Base-by-base conservation (phyloP, 2,888 invertebrate genomes). In the Leucania comma region DNA sequence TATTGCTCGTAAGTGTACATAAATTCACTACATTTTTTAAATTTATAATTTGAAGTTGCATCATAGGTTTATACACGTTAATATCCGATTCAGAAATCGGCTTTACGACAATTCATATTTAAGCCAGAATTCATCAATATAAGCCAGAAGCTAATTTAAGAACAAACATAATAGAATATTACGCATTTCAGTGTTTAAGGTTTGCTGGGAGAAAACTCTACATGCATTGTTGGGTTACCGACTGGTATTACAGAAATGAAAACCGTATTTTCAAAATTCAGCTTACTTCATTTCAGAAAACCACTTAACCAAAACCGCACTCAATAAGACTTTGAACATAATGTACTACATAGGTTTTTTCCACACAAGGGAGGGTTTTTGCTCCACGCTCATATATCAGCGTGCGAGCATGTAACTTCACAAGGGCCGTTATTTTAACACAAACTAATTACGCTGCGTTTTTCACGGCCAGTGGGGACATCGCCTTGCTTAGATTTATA, bases 401-500 rank as follows among this genome's bases (percentile, higher is more conserved):
- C 14, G 42, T 50, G 17, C 42, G 1, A n/a, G 57, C 24, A 46
- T 38, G 63, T 56, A 38, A 54, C 61, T 59, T 56, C 61, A 53
- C 56, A 57, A 53, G 56, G 53, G 63, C 66, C 80, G 54, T 71
- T 72, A 75, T 72, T 78, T 53, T 67, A 78, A 64, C 71, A 26
- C 64, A 72, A 75, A 81, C 75, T 81, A 81, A 81, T 81, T 81
- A 81, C 78, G 58, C 46, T 64, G 70, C 61, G 63, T 79, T 79
- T 78, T 81, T 81, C 75, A 70, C 61, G 71, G 68, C 68, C 79
- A 63, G 54, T 26, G 60, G 69, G 78, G 79, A 81, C 72, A 72
- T 73, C 61, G 70, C 68, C 68, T 70, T 56, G 72, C 82, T 63
- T 61, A 82, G 79, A 82, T 81, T 81, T 82, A 82, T 82, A 6